A percentile compares a stretch with the other conserved stretches of the same genome.
Conservation (phyloP, 1,140 invertebrate species). For the Andrena cerasifolii region DNA sequence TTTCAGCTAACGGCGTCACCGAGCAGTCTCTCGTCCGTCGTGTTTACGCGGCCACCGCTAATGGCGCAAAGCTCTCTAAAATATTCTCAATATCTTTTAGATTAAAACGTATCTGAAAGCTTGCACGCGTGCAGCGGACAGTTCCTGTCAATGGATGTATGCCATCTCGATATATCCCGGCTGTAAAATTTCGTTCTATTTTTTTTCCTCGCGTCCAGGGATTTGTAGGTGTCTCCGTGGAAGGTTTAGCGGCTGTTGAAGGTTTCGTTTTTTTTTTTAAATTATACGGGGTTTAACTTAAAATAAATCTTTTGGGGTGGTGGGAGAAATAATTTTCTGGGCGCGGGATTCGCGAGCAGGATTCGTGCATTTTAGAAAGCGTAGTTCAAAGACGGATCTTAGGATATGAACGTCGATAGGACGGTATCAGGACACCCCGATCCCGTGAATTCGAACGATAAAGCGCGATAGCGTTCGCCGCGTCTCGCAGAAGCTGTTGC, state of each 20-base stretch:
- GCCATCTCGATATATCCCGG: neutral
- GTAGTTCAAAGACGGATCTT: too few relatives aligned
- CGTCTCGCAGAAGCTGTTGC: constrained; percentile 31
- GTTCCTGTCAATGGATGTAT: constrained; percentile 19
- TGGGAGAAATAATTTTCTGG: too few relatives aligned
- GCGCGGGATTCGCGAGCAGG: too few relatives aligned
- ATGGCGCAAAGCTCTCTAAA: neutral
- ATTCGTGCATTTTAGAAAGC: too few relatives aligned
- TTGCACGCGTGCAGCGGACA: neutral
- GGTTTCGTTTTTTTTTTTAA: too few relatives aligned
- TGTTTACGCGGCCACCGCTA: constrained; percentile 10
- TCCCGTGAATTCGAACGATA: constrained; percentile 56
- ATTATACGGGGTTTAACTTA: too few relatives aligned
- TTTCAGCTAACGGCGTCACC: neutral
- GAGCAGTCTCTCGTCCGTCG: neutral
- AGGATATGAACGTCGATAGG: constrained; percentile 31
- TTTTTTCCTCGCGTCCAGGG: neutral
- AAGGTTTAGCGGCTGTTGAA: too few relatives aligned
- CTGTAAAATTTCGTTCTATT: neutral
- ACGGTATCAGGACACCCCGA: constrained; percentile 44
- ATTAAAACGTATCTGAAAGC: constrained; percentile 38
- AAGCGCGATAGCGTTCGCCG: constrained; percentile 49
- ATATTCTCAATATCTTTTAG: constrained; percentile 23
- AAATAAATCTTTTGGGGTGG: too few relatives aligned
- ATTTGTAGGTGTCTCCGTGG: too few relatives aligned